Evolutionary conservation across 1,140 invertebrate genomes (phyloP).

Genomic region (Propsilocerus akamusi): DNA sequence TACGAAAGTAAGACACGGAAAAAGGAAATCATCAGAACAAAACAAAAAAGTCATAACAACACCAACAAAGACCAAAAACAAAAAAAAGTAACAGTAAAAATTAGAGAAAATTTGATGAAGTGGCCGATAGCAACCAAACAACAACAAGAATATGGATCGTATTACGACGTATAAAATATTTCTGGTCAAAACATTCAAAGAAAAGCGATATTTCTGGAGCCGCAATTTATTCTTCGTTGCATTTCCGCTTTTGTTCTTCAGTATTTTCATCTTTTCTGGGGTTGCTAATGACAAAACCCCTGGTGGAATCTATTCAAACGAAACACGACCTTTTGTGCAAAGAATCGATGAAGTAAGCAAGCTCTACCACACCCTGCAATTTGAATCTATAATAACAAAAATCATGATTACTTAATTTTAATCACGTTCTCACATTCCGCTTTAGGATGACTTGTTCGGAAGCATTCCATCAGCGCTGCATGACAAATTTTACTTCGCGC

Average conservation of each 20-base stretch:
- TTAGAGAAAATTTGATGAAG: too few relatives aligned
- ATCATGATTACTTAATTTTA: too few relatives aligned
- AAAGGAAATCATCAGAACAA: background rate
- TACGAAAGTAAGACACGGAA: too few relatives aligned
- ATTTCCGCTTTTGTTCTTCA: background rate
- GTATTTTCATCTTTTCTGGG: background rate
- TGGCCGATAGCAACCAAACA: too few relatives aligned
- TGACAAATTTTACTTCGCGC: conserved; percentile 21
- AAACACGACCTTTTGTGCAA: background rate
- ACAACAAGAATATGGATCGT: background rate
- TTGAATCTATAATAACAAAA: too few relatives aligned
- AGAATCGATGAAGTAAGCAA: background rate
- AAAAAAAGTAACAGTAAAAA: too few relatives aligned
- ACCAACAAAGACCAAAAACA: too few relatives aligned
- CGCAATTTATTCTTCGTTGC: background rate
- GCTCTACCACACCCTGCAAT: too few relatives aligned
- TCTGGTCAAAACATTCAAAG: background rate
- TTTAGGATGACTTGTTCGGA: conserved; percentile 9
- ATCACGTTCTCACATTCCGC: too few relatives aligned
- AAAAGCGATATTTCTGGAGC: background rate
- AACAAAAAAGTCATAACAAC: too few relatives aligned
- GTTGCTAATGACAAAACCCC: background rate
- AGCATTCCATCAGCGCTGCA: conserved; percentile 9
- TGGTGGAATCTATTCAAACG: too few relatives aligned
- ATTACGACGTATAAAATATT: background rate